Base-by-base conservation (phyloP, 2,888 invertebrate genomes). In the Thereva nobilitata region DNA sequence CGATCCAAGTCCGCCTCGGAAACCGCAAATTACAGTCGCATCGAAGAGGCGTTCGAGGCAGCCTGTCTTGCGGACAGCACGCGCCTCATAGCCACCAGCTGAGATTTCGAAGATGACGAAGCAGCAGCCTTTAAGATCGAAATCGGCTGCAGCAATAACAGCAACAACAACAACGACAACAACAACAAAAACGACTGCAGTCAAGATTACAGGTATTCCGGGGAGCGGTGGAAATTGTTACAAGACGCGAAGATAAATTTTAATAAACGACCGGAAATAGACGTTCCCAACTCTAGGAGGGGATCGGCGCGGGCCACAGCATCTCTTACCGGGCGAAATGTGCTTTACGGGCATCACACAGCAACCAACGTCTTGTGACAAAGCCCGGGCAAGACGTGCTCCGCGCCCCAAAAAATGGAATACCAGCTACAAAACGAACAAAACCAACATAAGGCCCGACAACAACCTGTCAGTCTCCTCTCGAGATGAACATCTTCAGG, bases 251-350 rank as follows among this genome's bases (percentile, higher is more conserved):
- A 55, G 65, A 66, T 64, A 67, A 69, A 64, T 70, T 68, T 67
- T 67, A 61, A 69, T 68, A 68, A 70, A 63, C 70, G 65, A 76
- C 70, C 75, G 76, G 76, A 75, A 75, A 74, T 75, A 73, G 75
- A 75, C 74, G 74, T 65, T 68, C 67, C 61, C 56, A 37, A 37
- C 38, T 37, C 59, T 52, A 52, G 4, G 5, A 35, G 35, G 23
- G 52, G 35, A 10, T 8, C 37, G 35, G 35, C 23, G 35, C 35
- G 52, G 52, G 35, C 52, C 23, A 10, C n/a, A 47, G 23, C 23
- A 35, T 23, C 12, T 12, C 23, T 41, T 9, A 35, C 42, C n/a
- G 10, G 12, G 4, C 47, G n/a, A n/a, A 47, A 47, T 47, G 5
- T 47, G 44, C 44, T 56, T 23, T 23, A 56, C 35, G 56, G 42